A percentile compares a stretch with the other conserved stretches of the same genome.
phyloP scores from a whole-genome alignment of 2,797 vertebrate genomes.

The Novumbra hubbsi region DNA sequence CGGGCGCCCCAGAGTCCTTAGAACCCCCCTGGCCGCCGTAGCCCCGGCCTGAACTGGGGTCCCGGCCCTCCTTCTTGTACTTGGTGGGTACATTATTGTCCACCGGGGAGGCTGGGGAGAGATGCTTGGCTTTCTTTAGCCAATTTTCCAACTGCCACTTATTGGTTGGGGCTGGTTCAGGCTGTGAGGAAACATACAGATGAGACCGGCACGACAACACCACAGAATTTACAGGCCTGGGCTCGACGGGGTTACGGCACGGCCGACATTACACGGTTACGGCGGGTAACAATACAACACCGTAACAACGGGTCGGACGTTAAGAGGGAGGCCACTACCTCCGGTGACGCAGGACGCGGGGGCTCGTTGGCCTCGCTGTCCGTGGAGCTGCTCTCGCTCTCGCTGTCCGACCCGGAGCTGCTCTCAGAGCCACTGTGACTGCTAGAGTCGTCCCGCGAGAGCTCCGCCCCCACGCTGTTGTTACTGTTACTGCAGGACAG shows the following conservation, averaged over 20 bases:
- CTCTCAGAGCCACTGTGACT: constrained; percentile 97
- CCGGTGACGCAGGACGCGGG: constrained; percentile 86
- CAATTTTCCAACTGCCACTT: constrained; percentile 99
- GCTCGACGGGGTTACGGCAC: background rate
- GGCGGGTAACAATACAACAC: background rate
- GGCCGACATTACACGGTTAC: background rate
- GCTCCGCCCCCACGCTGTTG: constrained; percentile 92
- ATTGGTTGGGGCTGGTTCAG: constrained; percentile 90
- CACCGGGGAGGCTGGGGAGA: constrained; percentile 91
- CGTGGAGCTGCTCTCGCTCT: constrained; percentile 97
- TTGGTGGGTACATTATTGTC: constrained; percentile 87
- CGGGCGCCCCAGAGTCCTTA: constrained; percentile 83
- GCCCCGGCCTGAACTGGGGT: constrained; percentile 78
- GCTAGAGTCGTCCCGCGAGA: constrained; percentile 93
- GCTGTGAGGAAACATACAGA: constrained; percentile 63
- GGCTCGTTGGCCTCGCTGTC: constrained; percentile 97
- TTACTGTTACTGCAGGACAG: constrained; percentile 63
- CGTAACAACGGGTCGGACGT: background rate
- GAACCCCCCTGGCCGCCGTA: constrained; percentile 83
- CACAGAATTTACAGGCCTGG: background rate
- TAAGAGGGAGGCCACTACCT: too few relatives aligned
- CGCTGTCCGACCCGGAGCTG: constrained; percentile 97
- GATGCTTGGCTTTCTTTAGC: constrained; percentile 93
- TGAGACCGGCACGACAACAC: background rate
- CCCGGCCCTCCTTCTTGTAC: constrained; percentile 91